phyloP scores from a whole-genome alignment of 2,888 invertebrate species.

The Agrotis puta region DNA sequence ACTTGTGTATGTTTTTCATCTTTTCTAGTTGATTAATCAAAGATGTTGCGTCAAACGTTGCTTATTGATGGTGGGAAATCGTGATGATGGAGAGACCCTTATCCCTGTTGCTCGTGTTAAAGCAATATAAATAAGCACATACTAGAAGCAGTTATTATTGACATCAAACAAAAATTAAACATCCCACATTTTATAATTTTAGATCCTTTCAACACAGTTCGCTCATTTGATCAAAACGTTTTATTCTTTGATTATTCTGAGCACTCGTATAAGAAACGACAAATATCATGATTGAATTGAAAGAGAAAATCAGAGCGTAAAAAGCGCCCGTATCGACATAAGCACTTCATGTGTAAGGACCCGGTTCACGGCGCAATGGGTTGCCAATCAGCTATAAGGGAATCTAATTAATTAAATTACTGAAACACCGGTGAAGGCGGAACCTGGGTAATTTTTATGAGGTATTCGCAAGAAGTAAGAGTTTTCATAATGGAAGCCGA shows the following conservation, averaged over 20 bases:
- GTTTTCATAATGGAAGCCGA: constrained; percentile 1
- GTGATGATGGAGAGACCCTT: background rate
- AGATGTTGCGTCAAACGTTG: constrained; percentile 1
- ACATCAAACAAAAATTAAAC: background rate
- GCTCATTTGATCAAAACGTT: constrained; percentile 5
- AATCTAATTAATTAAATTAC: constrained; percentile 57
- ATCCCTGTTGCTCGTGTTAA: background rate
- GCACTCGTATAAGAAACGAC: constrained; percentile 36
- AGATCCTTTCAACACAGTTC: background rate
- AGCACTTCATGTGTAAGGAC: constrained; percentile 32
- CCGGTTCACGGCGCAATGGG: constrained; percentile 38
- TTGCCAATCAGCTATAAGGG: constrained; percentile 50
- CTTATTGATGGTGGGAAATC: background rate
- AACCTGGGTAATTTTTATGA: background rate
- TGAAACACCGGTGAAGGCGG: constrained; percentile 20
- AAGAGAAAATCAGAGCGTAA: constrained; percentile 49
- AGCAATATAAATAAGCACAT: no score
- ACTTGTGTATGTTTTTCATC: background rate
- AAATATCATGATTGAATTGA: constrained; percentile 48
- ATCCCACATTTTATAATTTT: background rate
- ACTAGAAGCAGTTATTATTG: background rate
- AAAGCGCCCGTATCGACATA: constrained; percentile 13
- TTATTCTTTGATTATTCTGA: constrained; percentile 30
- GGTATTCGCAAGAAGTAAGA: background rate
- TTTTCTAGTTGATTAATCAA: constrained; percentile 8